Evolutionary conservation across 2,888 invertebrate species (phyloP).

Genomic region (Byasa hedistus): DNA sequence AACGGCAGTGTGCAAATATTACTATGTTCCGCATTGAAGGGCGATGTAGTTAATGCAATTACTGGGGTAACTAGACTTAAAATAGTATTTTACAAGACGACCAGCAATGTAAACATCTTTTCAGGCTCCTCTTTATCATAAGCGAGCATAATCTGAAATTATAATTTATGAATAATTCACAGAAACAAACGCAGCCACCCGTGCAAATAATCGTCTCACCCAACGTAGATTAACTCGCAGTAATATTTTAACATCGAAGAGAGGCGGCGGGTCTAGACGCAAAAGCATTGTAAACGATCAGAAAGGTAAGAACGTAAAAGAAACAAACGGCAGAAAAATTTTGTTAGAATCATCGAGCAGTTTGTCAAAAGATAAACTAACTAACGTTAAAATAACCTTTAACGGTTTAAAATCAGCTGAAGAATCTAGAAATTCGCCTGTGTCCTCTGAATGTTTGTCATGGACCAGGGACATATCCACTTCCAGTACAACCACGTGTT

Average conservation of each 20-base stretch:
- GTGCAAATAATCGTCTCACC: background rate
- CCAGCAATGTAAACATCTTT: no score
- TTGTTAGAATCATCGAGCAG: background rate
- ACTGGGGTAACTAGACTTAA: no score
- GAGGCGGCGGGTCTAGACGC: background rate
- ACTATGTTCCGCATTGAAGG: no score
- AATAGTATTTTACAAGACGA: no score
- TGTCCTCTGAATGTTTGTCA: conserved; percentile 47
- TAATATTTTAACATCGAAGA: background rate
- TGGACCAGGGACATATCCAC: conserved; percentile 66
- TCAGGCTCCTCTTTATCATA: no score
- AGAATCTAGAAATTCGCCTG: background rate
- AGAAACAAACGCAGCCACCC: background rate
- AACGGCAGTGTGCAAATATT: no score
- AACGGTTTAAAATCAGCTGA: background rate
- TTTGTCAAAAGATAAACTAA: background rate
- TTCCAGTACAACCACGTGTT: conserved; percentile 50
- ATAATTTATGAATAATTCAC: background rate
- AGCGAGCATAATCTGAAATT: no score
- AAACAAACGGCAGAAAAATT: background rate
- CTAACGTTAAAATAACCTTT: background rate
- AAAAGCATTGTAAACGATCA: background rate
- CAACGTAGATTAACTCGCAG: background rate
- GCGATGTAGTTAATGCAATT: no score
- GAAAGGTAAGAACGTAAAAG: background rate